phyloP scores from a whole-genome alignment of 2,888 invertebrate genomes.

The Hypselothyrea guttata region DNA sequence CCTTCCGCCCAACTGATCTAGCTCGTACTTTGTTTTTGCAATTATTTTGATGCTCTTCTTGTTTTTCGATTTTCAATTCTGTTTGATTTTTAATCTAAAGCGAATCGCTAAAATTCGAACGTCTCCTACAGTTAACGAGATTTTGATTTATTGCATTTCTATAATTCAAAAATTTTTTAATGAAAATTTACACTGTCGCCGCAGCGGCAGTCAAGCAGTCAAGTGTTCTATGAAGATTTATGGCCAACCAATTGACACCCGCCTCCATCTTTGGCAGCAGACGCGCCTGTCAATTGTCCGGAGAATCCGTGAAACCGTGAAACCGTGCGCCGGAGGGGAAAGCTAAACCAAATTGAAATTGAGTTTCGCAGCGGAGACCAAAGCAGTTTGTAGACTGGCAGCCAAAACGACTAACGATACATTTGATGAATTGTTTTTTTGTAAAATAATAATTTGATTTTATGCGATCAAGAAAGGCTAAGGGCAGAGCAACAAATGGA shows the following conservation, averaged over 20 bases:
- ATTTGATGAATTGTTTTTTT: not conserved
- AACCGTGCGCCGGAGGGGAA: constrained; percentile 1
- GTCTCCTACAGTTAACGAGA: constrained; percentile 65
- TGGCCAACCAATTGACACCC: constrained; percentile 67
- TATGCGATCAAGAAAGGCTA: no score
- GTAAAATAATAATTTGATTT: no score
- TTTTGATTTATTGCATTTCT: constrained; percentile 72
- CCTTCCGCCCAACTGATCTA: no score
- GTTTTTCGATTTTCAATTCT: constrained; percentile 28
- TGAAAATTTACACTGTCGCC: constrained; percentile 71
- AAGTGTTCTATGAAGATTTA: constrained; percentile 74
- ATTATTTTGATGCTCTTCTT: not conserved
- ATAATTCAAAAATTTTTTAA: constrained; percentile 65
- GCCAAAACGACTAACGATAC: constrained; percentile 8
- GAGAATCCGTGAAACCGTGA: constrained; percentile 2
- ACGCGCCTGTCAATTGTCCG: constrained; percentile 37
- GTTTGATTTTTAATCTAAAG: constrained; percentile 45
- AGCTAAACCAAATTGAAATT: constrained; percentile 53
- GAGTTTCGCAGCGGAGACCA: constrained; percentile 30
- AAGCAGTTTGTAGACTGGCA: no score
- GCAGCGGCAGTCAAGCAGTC: no score
- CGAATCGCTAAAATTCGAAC: constrained; percentile 44
- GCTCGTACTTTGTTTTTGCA: not conserved
- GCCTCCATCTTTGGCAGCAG: constrained; percentile 49
- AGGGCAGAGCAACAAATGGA: no score